A percentile compares a stretch with the other conserved stretches of the same genome.
Evolutionary conservation across 2,888 invertebrate species (phyloP).

Genomic region (Lamellibrachia columna): DNA sequence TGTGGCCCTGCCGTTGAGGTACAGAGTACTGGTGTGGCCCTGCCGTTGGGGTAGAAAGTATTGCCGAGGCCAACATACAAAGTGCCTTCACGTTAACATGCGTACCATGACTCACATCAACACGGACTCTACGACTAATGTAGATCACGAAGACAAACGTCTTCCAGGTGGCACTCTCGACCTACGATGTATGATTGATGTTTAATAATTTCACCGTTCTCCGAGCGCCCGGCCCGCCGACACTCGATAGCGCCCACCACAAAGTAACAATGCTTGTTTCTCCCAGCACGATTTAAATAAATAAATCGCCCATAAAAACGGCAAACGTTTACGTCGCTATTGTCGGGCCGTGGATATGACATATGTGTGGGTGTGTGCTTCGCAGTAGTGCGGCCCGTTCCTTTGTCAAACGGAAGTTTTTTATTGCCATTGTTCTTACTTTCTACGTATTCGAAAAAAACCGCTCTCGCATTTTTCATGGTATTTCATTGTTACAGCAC

Average conservation of each 20-base stretch:
- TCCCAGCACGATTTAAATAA: neutral
- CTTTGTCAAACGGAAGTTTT: neutral
- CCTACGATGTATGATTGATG: neutral
- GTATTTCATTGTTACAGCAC: neutral
- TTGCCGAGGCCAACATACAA: too few relatives aligned
- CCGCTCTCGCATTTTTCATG: neutral
- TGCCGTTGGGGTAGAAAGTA: too few relatives aligned
- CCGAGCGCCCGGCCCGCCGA: neutral
- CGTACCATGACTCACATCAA: neutral
- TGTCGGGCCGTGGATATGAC: neutral
- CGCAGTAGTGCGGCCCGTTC: neutral
- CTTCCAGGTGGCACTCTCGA: neutral
- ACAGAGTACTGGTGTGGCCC: too few relatives aligned
- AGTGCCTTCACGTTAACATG: too few relatives aligned
- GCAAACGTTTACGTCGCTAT: neutral
- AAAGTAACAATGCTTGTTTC: conserved; percentile 5
- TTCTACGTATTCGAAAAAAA: neutral
- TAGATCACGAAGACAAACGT: neutral
- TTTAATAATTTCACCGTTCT: neutral
- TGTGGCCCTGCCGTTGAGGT: too few relatives aligned
- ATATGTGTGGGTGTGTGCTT: neutral
- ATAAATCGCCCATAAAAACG: neutral
- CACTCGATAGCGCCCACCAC: neutral
- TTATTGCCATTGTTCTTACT: neutral
- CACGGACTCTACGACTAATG: neutral